Conservation (phyloP, 2,113 vertebrate species). For the Xiphophorus couchianus region DNA sequence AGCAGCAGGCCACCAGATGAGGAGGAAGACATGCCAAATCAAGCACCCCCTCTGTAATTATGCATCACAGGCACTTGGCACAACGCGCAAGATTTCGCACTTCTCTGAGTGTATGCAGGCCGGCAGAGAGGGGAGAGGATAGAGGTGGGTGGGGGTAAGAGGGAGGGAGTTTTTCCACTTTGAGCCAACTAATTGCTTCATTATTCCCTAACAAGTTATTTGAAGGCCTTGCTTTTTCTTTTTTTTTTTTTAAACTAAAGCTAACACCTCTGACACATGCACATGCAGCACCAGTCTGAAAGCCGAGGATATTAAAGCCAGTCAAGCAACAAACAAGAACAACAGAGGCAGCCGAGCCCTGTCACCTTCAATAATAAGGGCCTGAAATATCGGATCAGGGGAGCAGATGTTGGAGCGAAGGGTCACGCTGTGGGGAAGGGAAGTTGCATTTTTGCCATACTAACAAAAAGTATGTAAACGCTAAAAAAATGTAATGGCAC, state of each 20-base stretch:
- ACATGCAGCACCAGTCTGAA: conserved; percentile 56
- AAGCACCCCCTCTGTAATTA: conserved; percentile 81
- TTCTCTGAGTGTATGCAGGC: conserved; percentile 69
- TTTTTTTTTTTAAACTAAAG: conserved; percentile 36
- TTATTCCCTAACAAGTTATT: conserved; percentile 82
- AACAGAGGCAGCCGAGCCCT: conserved; percentile 58
- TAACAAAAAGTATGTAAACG: background rate
- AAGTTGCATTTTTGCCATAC: background rate
- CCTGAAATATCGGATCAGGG: conserved; percentile 54
- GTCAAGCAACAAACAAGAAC: conserved; percentile 75
- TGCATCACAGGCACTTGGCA: conserved; percentile 74
- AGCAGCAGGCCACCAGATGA: conserved; percentile 84
- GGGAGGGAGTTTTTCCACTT: conserved; percentile 68
- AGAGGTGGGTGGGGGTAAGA: conserved; percentile 38
- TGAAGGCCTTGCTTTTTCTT: conserved; percentile 50
- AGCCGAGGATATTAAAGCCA: conserved; percentile 71
- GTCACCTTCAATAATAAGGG: conserved; percentile 61
- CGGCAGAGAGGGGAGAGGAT: conserved; percentile 51
- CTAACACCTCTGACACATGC: conserved; percentile 79
- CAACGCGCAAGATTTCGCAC: conserved; percentile 78
- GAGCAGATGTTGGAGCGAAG: conserved; percentile 36
- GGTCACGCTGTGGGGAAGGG: conserved; percentile 9
- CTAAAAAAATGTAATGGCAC: background rate
- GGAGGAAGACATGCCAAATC: conserved; percentile 82
- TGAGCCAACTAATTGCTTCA: conserved; percentile 79